phyloP scores from a whole-genome alignment of 2,113 vertebrate genomes.

The Zosterops pallidus region DNA sequence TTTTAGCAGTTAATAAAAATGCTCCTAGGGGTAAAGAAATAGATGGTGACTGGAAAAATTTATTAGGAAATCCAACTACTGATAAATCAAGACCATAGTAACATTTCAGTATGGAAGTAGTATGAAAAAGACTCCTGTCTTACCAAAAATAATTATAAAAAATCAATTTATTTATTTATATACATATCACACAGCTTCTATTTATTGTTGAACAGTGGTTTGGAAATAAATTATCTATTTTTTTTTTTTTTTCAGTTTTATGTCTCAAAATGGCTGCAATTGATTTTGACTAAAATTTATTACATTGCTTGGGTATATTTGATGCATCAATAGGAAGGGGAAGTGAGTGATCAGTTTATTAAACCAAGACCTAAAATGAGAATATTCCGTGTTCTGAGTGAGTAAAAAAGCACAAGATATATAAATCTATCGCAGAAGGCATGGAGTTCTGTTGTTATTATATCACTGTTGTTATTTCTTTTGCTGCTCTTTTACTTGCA shows the following conservation, averaged over 20 bases:
- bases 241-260: not conserved
- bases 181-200: not conserved
- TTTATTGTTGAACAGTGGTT: constrained; percentile 18
- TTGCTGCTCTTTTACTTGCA: not conserved
- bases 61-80: not conserved
- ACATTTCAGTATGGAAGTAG: not conserved
- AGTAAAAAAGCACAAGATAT: constrained; percentile 1
- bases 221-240: not conserved
- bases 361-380: constrained; percentile 13
- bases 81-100: not conserved
- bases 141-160: not conserved
- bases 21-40: constrained; percentile 13
- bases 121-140: not conserved
- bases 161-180: not conserved
- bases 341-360: constrained; percentile 17
- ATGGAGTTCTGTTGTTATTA: not conserved
- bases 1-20: constrained; percentile 22
- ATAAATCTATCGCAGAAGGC: constrained; percentile 22
- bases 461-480: constrained; percentile 8
- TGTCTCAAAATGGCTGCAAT: not conserved
- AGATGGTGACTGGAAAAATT: constrained; percentile 2
- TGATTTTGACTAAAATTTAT: constrained; percentile 13
- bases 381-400: not conserved
- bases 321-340: not conserved
- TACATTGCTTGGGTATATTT: not conserved